Percentiles rank a stretch among this genome's conserved stretches.
phyloP scores from a whole-genome alignment of 1,140 invertebrate genomes.

The Aphidius gifuensis region DNA sequence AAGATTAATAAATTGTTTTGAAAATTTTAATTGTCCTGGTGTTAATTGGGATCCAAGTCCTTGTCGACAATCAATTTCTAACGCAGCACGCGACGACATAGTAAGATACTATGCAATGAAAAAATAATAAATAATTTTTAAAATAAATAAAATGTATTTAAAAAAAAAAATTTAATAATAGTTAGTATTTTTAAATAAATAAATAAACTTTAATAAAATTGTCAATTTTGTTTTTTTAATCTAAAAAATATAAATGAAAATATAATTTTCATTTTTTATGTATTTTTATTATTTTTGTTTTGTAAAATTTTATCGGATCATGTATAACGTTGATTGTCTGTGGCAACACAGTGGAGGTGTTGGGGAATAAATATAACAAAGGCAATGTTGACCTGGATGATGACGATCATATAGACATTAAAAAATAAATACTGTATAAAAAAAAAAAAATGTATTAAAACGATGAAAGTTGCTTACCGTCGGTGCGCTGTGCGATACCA shows the following conservation, averaged over 20 bases:
- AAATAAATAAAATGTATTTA: neutral
- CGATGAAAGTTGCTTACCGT: constrained; percentile 45
- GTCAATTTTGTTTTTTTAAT: too few relatives aligned
- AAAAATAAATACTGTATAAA: constrained; percentile 8
- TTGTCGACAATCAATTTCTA: constrained; percentile 56
- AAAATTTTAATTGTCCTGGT: constrained; percentile 62
- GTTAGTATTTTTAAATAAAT: neutral
- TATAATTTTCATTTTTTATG: too few relatives aligned
- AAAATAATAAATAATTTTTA: constrained; percentile 10
- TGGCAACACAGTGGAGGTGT: too few relatives aligned
- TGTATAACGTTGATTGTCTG: too few relatives aligned
- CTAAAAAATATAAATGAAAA: too few relatives aligned
- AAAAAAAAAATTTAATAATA: neutral
- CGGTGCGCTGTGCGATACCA: constrained; percentile 49
- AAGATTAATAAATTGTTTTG: constrained; percentile 60
- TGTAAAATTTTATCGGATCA: too few relatives aligned
- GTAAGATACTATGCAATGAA: constrained; percentile 47
- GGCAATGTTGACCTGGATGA: too few relatives aligned
- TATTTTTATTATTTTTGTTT: too few relatives aligned
- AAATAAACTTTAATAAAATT: too few relatives aligned
- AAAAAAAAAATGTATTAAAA: neutral
- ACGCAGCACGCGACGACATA: constrained; percentile 55
- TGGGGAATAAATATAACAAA: too few relatives aligned
- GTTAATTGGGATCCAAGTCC: constrained; percentile 63
- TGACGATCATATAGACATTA: too few relatives aligned